Conservation (phyloP, 2,888 invertebrate genomes). For the Calliopum simillimum region DNA sequence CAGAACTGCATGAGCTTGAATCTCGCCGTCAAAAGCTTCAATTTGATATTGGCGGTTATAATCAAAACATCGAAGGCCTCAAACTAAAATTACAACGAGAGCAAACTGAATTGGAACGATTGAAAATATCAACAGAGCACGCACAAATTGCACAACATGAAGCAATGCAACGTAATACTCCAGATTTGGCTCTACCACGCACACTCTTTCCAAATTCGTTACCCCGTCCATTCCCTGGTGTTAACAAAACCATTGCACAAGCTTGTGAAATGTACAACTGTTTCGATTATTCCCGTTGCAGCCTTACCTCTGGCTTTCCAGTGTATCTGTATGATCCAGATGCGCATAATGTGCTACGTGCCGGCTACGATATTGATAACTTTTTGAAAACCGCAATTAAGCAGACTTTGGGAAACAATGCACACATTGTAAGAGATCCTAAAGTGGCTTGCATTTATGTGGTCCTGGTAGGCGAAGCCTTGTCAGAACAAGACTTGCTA, state of each 20-base stretch:
- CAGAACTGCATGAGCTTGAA: conserved; percentile 91
- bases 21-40: conserved; percentile 86
- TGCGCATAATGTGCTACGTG: conserved; percentile 74
- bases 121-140: conserved; percentile 92
- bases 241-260: conserved; percentile 55
- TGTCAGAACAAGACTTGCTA: conserved; percentile 69
- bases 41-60: conserved; percentile 83
- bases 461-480: conserved; percentile 85
- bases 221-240: conserved; percentile 67
- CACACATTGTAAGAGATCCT: conserved; percentile 86
- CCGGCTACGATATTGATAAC: conserved; percentile 82
- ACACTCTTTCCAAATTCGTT: conserved; percentile 75
- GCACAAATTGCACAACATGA: conserved; percentile 92
- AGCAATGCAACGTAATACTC: conserved; percentile 88
- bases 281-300: conserved; percentile 95
- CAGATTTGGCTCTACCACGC: conserved; percentile 87
- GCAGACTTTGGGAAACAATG: conserved; percentile 86
- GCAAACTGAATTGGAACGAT: conserved; percentile 86
- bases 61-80: conserved; percentile 85
- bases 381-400: conserved; percentile 85
- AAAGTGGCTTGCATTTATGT: conserved; percentile 89
- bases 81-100: conserved; percentile 85
- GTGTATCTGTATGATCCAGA: conserved; percentile 92
- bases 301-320: conserved; percentile 91
- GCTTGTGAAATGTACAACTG: conserved; percentile 89